phyloP scores from a whole-genome alignment of 2,888 invertebrate species.

The Timema podura region DNA sequence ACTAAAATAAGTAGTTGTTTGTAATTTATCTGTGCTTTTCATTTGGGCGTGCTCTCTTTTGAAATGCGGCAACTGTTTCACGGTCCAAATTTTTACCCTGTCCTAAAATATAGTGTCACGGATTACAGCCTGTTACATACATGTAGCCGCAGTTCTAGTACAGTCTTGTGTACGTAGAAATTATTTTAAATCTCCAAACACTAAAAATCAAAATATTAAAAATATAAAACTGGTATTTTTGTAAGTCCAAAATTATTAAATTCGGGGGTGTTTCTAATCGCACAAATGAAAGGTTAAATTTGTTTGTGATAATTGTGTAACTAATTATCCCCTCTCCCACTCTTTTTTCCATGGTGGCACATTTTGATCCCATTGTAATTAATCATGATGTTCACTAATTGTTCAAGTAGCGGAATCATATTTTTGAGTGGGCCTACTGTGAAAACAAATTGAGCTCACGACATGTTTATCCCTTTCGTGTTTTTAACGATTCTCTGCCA shows the following conservation, averaged over 20 bases:
- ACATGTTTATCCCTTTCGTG: neutral
- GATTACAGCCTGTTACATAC: neutral
- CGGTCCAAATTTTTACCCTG: neutral
- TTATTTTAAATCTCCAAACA: neutral
- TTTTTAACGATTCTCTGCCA: conserved; percentile 27
- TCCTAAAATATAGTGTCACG: neutral
- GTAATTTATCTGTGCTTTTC: conserved; percentile 15
- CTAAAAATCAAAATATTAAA: neutral
- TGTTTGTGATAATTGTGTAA: conserved; percentile 13
- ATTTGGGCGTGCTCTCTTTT: conserved; percentile 27
- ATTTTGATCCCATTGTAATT: no score
- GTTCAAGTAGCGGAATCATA: conserved; percentile 17
- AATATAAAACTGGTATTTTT: conserved; percentile 10
- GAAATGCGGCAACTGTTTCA: conserved; percentile 25
- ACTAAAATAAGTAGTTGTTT: conserved; percentile 11
- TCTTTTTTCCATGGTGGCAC: no score
- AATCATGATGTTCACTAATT: neutral
- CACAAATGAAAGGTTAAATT: conserved; percentile 13
- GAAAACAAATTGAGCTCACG: neutral
- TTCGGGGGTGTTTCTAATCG: conserved; percentile 8
- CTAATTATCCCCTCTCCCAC: neutral
- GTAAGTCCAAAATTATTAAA: conserved; percentile 13
- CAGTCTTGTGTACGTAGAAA: no score
- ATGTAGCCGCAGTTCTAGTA: neutral
- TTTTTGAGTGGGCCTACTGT: conserved; percentile 29